Conservation (phyloP, 1,140 invertebrate genomes). For the Acyrthosiphon pisum region DNA sequence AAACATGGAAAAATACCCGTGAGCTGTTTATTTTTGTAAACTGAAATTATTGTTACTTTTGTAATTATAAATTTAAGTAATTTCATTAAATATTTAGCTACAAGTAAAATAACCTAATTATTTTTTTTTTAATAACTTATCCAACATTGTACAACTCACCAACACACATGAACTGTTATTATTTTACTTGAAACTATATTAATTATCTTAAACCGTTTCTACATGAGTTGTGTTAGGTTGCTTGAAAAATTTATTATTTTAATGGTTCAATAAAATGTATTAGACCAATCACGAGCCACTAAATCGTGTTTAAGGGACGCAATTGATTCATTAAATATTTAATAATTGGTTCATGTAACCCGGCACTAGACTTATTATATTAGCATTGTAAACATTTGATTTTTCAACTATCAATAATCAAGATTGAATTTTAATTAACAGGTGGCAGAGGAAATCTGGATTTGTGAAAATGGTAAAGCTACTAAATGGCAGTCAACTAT, state of each 20-base stretch:
- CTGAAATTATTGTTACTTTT: too few species aligned
- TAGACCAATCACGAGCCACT: too few species aligned
- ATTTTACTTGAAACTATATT: neutral
- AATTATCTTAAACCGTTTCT: neutral
- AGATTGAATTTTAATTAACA: conserved; percentile 65
- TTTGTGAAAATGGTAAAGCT: conserved; percentile 94
- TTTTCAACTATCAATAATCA: neutral
- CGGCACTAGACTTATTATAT: neutral
- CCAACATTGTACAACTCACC: neutral
- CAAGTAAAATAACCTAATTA: too few species aligned
- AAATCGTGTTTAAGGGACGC: too few species aligned
- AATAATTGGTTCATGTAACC: too few species aligned
- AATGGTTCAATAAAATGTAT: too few species aligned
- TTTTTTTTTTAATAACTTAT: neutral
- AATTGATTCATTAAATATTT: too few species aligned
- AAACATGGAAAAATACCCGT: too few species aligned
- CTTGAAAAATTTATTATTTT: too few species aligned
- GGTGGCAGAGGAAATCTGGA: conserved; percentile 99
- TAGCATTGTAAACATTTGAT: neutral
- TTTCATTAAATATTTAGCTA: too few species aligned
- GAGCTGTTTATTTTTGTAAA: too few species aligned
- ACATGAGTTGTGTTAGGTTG: neutral
- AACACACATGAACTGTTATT: neutral
- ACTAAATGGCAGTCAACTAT: conserved; percentile 98
- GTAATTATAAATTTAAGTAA: too few species aligned